These are phyloP conservation scores for Pycnomerus fuliginosus DNA, from an alignment of 2,888 invertebrate species.

Conservation along the genomic window DNA sequence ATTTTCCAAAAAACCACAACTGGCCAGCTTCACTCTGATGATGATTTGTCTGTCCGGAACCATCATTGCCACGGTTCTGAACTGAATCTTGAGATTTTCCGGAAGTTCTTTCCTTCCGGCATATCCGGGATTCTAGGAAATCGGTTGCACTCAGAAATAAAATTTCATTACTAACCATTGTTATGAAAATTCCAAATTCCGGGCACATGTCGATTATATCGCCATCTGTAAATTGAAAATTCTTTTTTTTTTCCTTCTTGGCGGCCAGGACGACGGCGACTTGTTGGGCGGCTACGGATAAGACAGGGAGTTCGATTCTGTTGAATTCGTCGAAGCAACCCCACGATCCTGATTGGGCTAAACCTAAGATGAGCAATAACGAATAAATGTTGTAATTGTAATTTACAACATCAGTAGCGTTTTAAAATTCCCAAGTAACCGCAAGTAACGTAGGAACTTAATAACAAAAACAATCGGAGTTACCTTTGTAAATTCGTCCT, in stretches of 20 bases:
- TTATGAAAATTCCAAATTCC: slow-evolving; percentile 96
- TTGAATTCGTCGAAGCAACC: slow-evolving; percentile 99
- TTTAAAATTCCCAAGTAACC: too few relatives aligned
- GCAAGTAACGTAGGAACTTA: too few relatives aligned
- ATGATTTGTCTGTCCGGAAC: slow-evolving; percentile 97
- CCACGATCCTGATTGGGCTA: slow-evolving; percentile 96
- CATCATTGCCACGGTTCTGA: slow-evolving; percentile 98
- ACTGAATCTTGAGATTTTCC: slow-evolving; percentile 96
- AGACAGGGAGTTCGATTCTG: slow-evolving; percentile 88
- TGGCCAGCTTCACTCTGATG: slow-evolving; percentile 92
- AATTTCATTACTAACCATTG: slow-evolving; percentile 80
- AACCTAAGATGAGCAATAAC: slow-evolving; percentile 46
- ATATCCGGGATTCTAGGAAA: slow-evolving; percentile 88
- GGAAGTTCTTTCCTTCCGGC: slow-evolving; percentile 95
- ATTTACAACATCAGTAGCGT: too few relatives aligned
- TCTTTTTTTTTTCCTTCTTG: slow-evolving; percentile 90
- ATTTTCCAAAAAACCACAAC: slow-evolving; percentile 94
- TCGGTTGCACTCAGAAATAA: too few relatives aligned
- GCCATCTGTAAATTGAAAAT: slow-evolving; percentile 92
- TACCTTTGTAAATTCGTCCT: slow-evolving; percentile 87
- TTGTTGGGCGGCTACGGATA: slow-evolving; percentile 95
- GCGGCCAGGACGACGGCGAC: slow-evolving; percentile 90
- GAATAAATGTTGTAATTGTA: too few relatives aligned
- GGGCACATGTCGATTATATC: slow-evolving; percentile 90
- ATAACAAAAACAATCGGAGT: not conserved